Percentiles rank a stretch among this genome's conserved stretches.
Conservation (phyloP, 1,140 invertebrate species). For the Temnothorax curvispinosus region DNA sequence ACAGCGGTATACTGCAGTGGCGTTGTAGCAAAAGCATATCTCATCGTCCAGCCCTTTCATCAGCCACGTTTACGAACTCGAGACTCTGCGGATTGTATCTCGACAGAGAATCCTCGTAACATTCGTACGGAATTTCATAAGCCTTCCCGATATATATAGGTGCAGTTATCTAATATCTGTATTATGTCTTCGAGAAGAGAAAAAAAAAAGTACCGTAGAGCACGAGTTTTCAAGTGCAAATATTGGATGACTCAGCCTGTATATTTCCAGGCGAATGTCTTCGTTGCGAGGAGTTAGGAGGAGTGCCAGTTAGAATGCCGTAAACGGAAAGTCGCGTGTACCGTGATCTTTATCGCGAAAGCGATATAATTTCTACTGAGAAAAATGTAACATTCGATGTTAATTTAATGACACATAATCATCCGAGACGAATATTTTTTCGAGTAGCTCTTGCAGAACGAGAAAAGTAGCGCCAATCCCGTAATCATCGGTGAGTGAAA, state of each 20-base stretch:
- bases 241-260: neutral
- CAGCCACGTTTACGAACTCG: neutral
- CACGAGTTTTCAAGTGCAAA: neutral
- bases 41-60: neutral
- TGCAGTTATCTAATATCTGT: neutral
- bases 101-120: neutral
- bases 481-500: slow-evolving; percentile 1
- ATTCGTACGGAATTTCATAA: neutral
- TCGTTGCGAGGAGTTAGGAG: neutral
- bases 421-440: slow-evolving; percentile 10
- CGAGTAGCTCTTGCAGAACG: slow-evolving; percentile 12
- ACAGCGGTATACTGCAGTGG: neutral
- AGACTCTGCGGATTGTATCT: neutral
- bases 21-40: neutral
- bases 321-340: neutral
- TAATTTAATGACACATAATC: slow-evolving; percentile 13
- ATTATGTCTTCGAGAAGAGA: neutral
- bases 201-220: neutral
- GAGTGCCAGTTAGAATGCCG: neutral
- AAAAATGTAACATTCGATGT: slow-evolving; percentile 6
- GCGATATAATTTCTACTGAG: neutral
- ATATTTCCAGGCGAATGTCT: neutral
- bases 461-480: neutral
- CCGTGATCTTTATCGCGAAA: neutral
- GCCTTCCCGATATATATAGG: neutral